Evolutionary conservation across 2,888 invertebrate genomes (phyloP), one percentile per base, ranked within the genome.

Genomic region (Pammene aurita): DNA sequence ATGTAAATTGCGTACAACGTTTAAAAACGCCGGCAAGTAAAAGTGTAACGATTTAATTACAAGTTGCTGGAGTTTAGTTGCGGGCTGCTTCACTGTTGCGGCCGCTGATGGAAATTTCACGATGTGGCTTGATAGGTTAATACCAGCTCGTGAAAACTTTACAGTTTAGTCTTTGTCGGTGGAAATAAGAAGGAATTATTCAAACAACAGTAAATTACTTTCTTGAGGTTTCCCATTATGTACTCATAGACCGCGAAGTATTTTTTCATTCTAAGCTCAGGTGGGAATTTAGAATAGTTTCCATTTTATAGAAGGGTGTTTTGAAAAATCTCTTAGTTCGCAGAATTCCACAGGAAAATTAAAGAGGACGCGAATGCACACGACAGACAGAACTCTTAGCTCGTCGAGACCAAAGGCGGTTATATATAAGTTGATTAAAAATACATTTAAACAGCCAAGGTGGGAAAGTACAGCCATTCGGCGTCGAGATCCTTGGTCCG

Each of bases 31-130:
- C 72, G 75, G 73, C 72, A 72, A 80, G 84, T 88, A 89, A 90
- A 86, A 88, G 87, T 88, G 86, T 84, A 85, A 86, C 85, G 79
- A 76, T 82, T 79, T 87, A 89, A 88, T 87, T 85, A 77, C 68
- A 71, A 62, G 65, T 67, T 64, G 62, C 74, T 76, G 75, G 78
- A 79, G 78, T 77, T 75, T 75, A 75, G 80, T 78, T 73, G 71
- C 66, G 71, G 76, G 76, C 75, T 44, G 65, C 57, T 58, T 54
- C 60, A 60, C 63, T 69, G 50, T 58, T 38, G 54, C 38, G 11
- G 46, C 57, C 26, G 44, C 46, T 67, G 67, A 35, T 58, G 63
- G 69, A 58, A 57, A 58, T 65, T 64, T 69, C 64, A 55, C 60
- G 67, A 64, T 68, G 48, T 10, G 41, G 34, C 46, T 60, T 69